A percentile compares a stretch with the other conserved stretches of the same genome.
Evolutionary conservation across 92 coral and sea anemone genomes (phyloP).

Genomic region (Plumapathes pennacea): DNA sequence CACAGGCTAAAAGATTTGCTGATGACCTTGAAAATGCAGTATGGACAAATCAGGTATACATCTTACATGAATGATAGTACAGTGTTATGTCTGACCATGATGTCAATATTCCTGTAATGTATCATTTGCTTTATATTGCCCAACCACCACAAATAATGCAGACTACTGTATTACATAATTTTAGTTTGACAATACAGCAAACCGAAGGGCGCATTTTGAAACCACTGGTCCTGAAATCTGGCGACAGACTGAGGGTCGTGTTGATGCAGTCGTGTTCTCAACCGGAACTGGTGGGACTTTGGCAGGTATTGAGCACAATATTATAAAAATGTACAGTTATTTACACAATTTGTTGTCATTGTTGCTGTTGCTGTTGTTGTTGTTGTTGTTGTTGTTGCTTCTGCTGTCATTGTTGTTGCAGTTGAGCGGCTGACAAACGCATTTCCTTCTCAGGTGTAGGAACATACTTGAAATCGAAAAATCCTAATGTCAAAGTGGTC

Average conservation of each 20-base stretch:
- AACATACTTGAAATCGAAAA: conserved; percentile 79
- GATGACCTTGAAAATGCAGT: conserved; percentile 83
- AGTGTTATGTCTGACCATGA: neutral
- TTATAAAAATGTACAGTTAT: neutral
- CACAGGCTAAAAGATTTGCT: conserved; percentile 88
- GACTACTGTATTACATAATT: too few species aligned
- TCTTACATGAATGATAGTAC: too few species aligned
- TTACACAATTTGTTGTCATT: neutral
- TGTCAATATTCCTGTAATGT: too few species aligned
- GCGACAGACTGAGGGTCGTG: conserved; percentile 93
- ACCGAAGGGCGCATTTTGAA: conserved; percentile 92
- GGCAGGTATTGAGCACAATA: conserved; percentile 57
- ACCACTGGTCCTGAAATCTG: conserved; percentile 99
- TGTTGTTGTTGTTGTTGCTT: neutral
- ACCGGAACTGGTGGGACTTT: conserved; percentile 98
- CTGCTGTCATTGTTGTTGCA: neutral
- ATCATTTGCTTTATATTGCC: too few species aligned
- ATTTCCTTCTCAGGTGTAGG: conserved; percentile 70
- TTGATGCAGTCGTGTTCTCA: conserved; percentile 86
- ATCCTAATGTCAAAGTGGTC: conserved; percentile 85
- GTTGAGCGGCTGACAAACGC: too few species aligned
- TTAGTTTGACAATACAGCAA: conserved; percentile 96
- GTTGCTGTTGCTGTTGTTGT: too few species aligned
- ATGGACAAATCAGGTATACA: conserved; percentile 94
- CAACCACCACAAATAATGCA: too few species aligned